Base-by-base conservation (phyloP, 2,797 vertebrate genomes). In the Octomys mimax region DNA sequence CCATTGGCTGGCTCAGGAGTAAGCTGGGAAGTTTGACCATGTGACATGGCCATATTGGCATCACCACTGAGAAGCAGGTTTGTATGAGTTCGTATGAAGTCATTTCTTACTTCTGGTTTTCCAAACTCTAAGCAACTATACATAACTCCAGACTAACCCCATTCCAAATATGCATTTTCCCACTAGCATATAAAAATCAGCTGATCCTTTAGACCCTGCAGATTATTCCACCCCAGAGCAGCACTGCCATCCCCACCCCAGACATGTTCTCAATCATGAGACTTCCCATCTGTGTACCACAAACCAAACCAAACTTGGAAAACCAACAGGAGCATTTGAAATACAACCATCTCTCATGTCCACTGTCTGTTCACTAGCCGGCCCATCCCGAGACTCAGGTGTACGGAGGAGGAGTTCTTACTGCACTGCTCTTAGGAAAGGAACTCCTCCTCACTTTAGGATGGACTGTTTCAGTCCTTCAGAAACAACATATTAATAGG, bases 161-260 rank as follows among this genome's bases (percentile, higher is more conserved):
- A 61, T 61, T 96, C 78, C 52, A 87, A 94, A 87, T 73, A 87
- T 91, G 87, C 80, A 70, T 75, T 28, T 64, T 82, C 97, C 95
- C 95, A 78, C 70, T 90, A 89, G 57, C 28, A 42, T 68, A 96
- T 98, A 98, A 98, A 98, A 98, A 95, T 96, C 98, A 98, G 94
- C 87, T 62, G 88, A 92, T 96, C 95, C 93, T 88, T 97, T 31
- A 62, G 83, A 89, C 68, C 92, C 91, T 92, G 82, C 88, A 90
- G 95, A 95, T 78, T 87, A 78, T 78, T 94, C 75, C 16, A 0
- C 61, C 68, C 92, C 92, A 52, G 52, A 73, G 19, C 89, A 96
- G 87, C 57, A 18, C 36, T 64, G 33, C 92, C 89, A 33, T 82
- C 84, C 75, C 80, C 36, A 49, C 61, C 62, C 94, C 54, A 81